These are phyloP conservation scores for Eleutherodactylus coqui DNA, from an alignment of 2,797 vertebrate genomes.

Conservation along the genomic window DNA sequence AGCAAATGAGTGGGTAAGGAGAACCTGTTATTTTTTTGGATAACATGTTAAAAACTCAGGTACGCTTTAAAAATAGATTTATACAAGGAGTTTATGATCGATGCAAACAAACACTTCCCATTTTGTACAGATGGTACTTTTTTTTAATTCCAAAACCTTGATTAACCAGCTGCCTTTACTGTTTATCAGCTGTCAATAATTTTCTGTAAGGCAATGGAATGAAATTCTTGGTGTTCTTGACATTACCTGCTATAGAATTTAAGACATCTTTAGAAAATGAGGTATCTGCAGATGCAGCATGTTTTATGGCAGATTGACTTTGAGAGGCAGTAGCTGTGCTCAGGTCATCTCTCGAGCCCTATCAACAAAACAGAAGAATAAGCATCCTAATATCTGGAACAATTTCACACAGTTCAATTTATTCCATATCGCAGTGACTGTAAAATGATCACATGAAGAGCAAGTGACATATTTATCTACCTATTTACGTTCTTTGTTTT, in stretches of 20 bases:
- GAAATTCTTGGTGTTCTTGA: neutral
- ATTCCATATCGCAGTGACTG: neutral
- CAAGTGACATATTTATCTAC: neutral
- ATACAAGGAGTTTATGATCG: neutral
- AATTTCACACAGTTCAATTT: neutral
- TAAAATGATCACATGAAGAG: neutral
- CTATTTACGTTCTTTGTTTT: neutral
- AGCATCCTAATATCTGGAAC: neutral
- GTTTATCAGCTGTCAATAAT: neutral
- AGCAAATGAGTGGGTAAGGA: too few relatives aligned
- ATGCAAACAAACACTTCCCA: neutral
- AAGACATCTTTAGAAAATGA: slow-evolving; percentile 98
- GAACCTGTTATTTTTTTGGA: too few relatives aligned
- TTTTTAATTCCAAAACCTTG: neutral
- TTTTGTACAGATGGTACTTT: neutral
- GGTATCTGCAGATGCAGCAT: slow-evolving; percentile 92
- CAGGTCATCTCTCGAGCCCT: slow-evolving; percentile 96
- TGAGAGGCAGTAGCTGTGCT: slow-evolving; percentile 84
- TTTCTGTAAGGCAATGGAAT: neutral
- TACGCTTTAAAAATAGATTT: too few relatives aligned
- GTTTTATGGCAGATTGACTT: slow-evolving; percentile 83
- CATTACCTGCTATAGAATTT: slow-evolving; percentile 96
- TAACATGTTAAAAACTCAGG: too few relatives aligned
- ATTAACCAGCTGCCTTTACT: neutral
- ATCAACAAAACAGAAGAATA: slow-evolving; percentile 48